Evolutionary conservation across 2,888 invertebrate genomes (phyloP), one percentile per base, ranked within the genome.

Genomic region (Trachelus troglodyta): DNA sequence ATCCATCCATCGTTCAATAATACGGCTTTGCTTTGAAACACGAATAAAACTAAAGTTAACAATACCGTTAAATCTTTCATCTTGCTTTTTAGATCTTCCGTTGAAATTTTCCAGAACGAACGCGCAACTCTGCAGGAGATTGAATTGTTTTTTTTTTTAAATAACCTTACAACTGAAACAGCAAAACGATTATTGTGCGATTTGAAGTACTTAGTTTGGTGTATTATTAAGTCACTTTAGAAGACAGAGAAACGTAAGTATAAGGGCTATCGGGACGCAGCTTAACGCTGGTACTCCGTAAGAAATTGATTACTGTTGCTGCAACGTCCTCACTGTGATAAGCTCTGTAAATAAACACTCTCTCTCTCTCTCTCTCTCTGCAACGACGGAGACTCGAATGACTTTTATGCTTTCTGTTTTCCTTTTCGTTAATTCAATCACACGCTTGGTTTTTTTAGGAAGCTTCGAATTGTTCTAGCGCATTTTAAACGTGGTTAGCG

Each of bases 1-100:
- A 76, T 87, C 90, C 90, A 90, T 78, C 75, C 75, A 6, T 87
- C 87, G 81, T 87, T 86, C 79, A 90, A 82, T 69, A 81, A 85
- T 80, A 88, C 79, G 76, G 82, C 35, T 74, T 74, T 15, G 33
- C 35, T 74, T n/a, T 30, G 12, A 71, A 15, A 11, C 2, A 3
- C 11, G 71, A 33, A 71, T 71, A 34, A 34, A 71, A 71, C 3
- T 15, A 31, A 30, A 31, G 12, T 71, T 71, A 33, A 23, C 23
- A 33, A 6, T 23, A 71, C 30, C 23, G 71, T 12, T 15, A 30
- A 34, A 11, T 71, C 3, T 12, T 15, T 71, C 71, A 71, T 71
- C 9, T 1, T 71, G 71, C 12, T 34, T 11, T 30, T 71, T 31
- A 30, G 23, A 71, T 71, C 23, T 30, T 12, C 30, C 30, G 12